These are phyloP conservation scores for Hippocampus kuda DNA, from an alignment of 2,797 vertebrate genomes.

Conservation along the genomic window DNA sequence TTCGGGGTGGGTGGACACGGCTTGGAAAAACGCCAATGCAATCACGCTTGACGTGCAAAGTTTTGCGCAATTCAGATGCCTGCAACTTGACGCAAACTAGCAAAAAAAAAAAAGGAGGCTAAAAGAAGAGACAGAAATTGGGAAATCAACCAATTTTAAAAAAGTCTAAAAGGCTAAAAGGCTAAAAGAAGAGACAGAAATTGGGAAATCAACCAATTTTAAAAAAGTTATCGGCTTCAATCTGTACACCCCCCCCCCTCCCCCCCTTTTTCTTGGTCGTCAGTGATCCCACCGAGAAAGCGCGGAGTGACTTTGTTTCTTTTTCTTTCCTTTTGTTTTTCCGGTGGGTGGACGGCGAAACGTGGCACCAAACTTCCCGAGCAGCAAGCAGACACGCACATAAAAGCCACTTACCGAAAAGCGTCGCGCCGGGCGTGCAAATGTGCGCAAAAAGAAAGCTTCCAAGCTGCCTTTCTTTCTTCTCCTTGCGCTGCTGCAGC, in stretches of 20 bases:
- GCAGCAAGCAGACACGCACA: conserved; percentile 18
- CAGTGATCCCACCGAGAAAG: not conserved
- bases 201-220: not conserved
- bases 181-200: not conserved
- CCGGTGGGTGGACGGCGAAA: conserved; percentile 46
- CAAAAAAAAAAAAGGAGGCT: not conserved
- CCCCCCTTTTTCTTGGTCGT: too few species aligned
- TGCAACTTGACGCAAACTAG: not conserved
- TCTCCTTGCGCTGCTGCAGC: conserved; percentile 42
- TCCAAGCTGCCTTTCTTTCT: conserved; percentile 32
- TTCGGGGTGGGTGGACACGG: not conserved
- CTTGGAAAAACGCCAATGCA: not conserved
- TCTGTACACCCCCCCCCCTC: not conserved
- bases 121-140: not conserved
- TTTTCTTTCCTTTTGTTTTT: not conserved
- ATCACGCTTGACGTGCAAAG: not conserved
- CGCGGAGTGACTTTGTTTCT: not conserved
- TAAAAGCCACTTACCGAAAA: conserved; percentile 61
- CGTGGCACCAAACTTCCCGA: conserved; percentile 60
- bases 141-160: not conserved
- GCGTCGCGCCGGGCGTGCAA: conserved; percentile 39
- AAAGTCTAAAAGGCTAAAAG: too few species aligned
- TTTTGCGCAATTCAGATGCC: not conserved
- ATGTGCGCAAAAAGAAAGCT: conserved; percentile 43
- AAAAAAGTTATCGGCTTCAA: not conserved